Percentiles rank a stretch among this genome's conserved stretches.
These are phyloP conservation scores for Drosophila suboccidentalis DNA, from an alignment of 2,888 invertebrate genomes.

Conservation along the genomic window DNA sequence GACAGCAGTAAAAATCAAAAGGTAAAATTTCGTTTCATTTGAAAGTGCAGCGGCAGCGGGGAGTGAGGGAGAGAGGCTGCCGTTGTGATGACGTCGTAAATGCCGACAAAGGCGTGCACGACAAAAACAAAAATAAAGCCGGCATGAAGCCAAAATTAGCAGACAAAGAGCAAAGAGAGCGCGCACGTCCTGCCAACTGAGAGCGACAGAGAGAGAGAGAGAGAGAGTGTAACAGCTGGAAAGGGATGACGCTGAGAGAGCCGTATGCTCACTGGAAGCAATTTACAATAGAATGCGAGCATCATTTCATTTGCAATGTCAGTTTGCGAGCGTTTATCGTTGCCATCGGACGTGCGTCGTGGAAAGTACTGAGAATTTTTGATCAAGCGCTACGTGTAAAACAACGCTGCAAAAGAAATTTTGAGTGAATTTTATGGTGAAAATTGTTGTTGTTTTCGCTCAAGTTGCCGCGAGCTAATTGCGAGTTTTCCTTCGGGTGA, in stretches of 20 bases:
- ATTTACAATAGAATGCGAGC: slow-evolving; percentile 20
- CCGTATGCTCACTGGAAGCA: slow-evolving; percentile 48
- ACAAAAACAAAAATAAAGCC: slow-evolving; percentile 59
- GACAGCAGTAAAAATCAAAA: slow-evolving; percentile 36
- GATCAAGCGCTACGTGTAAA: slow-evolving; percentile 32
- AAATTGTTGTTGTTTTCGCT: slow-evolving; percentile 16
- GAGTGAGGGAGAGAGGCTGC: background rate
- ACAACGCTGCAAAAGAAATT: slow-evolving; percentile 25
- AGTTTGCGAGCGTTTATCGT: slow-evolving; percentile 83
- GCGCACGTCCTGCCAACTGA: slow-evolving; percentile 17
- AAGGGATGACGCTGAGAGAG: slow-evolving; percentile 18
- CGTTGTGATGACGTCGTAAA: slow-evolving; percentile 33
- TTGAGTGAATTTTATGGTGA: slow-evolving; percentile 27
- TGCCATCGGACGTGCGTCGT: slow-evolving; percentile 69
- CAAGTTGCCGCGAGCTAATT: slow-evolving; percentile 15
- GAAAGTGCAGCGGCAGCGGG: background rate
- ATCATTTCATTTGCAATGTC: slow-evolving; percentile 28
- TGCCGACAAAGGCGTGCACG: slow-evolving; percentile 55
- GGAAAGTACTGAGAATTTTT: slow-evolving; percentile 11
- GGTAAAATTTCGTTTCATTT: slow-evolving; percentile 10
- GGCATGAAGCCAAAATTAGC: slow-evolving; percentile 42
- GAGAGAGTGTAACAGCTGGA: background rate
- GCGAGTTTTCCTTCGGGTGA: slow-evolving; percentile 6
- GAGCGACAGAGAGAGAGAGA: slow-evolving; percentile 1
- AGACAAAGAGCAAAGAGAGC: slow-evolving; percentile 40